Percentiles rank a stretch among this genome's conserved stretches.
Evolutionary conservation across 1,140 invertebrate species (phyloP).

Genomic region (Brachionus koreanus): DNA sequence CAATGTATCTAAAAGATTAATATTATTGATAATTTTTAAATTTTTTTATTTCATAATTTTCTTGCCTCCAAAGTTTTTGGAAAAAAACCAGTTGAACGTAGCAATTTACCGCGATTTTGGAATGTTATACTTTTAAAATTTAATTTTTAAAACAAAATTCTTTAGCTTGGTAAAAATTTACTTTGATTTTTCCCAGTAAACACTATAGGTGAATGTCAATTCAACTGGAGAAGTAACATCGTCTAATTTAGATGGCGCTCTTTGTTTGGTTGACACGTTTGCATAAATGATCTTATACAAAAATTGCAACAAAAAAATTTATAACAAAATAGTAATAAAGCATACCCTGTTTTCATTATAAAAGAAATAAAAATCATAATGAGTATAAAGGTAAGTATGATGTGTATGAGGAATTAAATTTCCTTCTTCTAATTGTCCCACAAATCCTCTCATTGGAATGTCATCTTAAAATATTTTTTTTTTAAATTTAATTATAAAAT

Average conservation of each 20-base stretch:
- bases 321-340: slow-evolving; percentile 5
- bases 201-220: slow-evolving; percentile 59
- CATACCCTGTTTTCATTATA: slow-evolving; percentile 60
- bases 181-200: slow-evolving; percentile 59
- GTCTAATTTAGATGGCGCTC: slow-evolving; percentile 56
- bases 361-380: slow-evolving; percentile 61
- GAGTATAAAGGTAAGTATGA: slow-evolving; percentile 60
- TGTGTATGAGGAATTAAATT: slow-evolving; percentile 62
- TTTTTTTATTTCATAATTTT: background rate
- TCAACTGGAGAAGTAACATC: slow-evolving; percentile 50
- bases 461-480: slow-evolving; percentile 54
- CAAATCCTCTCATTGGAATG: slow-evolving; percentile 61
- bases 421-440: slow-evolving; percentile 62
- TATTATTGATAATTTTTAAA: slow-evolving; percentile 38
- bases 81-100: slow-evolving; percentile 60
- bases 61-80: slow-evolving; percentile 60
- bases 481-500: slow-evolving; percentile 2
- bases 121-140: slow-evolving; percentile 53
- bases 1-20: slow-evolving; percentile 62
- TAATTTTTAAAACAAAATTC: background rate
- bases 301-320: background rate
- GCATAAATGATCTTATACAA: slow-evolving; percentile 59
- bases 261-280: slow-evolving; percentile 60
- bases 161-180: slow-evolving; percentile 48
- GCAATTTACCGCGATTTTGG: slow-evolving; percentile 55